Base-by-base conservation (phyloP, 2,113 vertebrate genomes). In the Varanus komodoensis region DNA sequence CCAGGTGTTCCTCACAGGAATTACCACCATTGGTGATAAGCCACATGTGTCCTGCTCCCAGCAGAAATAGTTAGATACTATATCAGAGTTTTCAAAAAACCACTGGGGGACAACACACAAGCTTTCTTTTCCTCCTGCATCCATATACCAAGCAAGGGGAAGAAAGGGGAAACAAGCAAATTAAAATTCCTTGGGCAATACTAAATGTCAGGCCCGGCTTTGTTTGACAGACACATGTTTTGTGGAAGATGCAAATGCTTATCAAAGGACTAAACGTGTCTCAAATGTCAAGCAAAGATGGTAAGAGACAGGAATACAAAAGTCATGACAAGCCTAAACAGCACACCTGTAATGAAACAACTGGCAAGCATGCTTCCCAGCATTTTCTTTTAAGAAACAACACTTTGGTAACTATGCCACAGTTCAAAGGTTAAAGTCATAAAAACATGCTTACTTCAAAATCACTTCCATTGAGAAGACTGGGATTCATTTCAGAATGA, bases 201-300 rank as follows among this genome's bases (percentile, higher is more conserved):
- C 23, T 48, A 11, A 69, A 81, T 25, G n/a, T 69, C 77, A 80
- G 27, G 21, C 9, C 71, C 54, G 21, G 32, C 77, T 54, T 81
- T 54, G 67, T 81, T n/a, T 15, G 2, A 14, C 17, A 50, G 68
- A 29, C 86, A 34, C 77, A 34, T 69, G 11, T 57, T 80, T 67
- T 54, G 12, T n/a, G 7, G 34, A 84, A 84, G 27, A 17, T 44
- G n/a, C 87, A 34, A 38, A 52, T 27, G 48, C 50, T 68, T 81
- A 81, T 52, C 87, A 12, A 54, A 81, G 77, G 11, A 34, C 44
- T 34, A 19, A 34, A 71, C 52, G 1, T 38, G 34, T 52, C 29
- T 88, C 48, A 34, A 32, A 71, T 81, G 11, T 81, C 44, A 81
- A 64, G 64, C 81, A 88, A 69, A 54, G 57, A 88, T 27, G 67